Evolutionary conservation across 2,888 invertebrate species (phyloP), one percentile per base, ranked within the genome.

Genomic region (Gisinianus flammeolus): DNA sequence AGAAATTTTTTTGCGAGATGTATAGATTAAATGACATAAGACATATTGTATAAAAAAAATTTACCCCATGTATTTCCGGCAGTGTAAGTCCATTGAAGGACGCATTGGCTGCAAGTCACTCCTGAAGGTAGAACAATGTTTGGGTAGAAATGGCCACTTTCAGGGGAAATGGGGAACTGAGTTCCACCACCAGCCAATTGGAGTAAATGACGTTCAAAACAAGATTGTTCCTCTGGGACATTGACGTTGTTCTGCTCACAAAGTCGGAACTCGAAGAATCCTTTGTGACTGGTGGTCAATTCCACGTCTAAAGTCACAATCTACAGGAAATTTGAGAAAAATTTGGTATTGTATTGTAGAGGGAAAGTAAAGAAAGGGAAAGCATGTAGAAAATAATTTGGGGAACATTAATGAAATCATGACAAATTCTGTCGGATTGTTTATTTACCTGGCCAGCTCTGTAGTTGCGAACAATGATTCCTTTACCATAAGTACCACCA

Each of bases 401-500:
- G n/a, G n/a, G n/a, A n/a, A n/a, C n/a, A n/a, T n/a, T n/a, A n/a
- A n/a, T n/a, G n/a, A n/a, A n/a, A n/a, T n/a, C n/a, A n/a, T n/a
- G n/a, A n/a, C n/a, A n/a, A n/a, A n/a, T n/a, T n/a, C n/a, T n/a
- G n/a, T n/a, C n/a, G n/a, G n/a, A n/a, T n/a, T n/a, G n/a, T n/a
- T n/a, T n/a, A 31, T 52, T 19, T 86, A 92, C 93, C 91, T 95
- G 94, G 31, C 95, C 95, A 1, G 92, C 91, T 76, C 92, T 91
- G 88, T 95, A 95, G 85, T 92, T 93, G 76, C 92, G 89, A 33
- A 92, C 92, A 83, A 94, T 92, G 85, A 94, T 93, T 44, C 95
- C 95, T 87, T 93, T 93, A 67, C 93, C 95, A 86, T 90, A 95
- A 87, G 91, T 90, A 4, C 95, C 95, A 0, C 94, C 94, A 54